Conservation (phyloP, 2,113 vertebrate species). For the Fregata magnificens region DNA sequence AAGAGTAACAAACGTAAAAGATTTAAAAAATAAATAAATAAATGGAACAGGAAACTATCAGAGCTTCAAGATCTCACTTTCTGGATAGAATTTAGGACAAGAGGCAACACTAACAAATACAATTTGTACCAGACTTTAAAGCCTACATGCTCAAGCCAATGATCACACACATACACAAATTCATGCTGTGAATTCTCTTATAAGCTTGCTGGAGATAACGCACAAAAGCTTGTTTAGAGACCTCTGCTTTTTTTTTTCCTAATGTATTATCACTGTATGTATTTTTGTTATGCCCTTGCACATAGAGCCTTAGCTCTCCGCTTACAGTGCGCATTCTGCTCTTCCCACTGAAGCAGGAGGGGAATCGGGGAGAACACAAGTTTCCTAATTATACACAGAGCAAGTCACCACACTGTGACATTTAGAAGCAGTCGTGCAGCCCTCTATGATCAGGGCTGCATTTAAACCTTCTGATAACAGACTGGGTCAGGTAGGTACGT, state of each 20-base stretch:
- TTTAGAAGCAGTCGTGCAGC: background rate
- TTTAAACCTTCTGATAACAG: background rate
- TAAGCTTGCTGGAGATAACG: background rate
- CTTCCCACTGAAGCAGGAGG: background rate
- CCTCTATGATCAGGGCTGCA: background rate
- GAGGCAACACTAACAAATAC: background rate
- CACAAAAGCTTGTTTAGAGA: background rate
- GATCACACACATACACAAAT: constrained; percentile 1
- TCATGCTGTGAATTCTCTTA: background rate
- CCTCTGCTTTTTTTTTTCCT: background rate
- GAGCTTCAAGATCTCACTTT: background rate
- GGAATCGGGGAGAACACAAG: background rate
- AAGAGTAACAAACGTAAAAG: constrained; percentile 20
- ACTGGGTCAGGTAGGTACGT: background rate
- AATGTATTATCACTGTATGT: background rate
- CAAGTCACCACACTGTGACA: background rate
- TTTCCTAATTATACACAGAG: background rate
- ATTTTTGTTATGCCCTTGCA: background rate
- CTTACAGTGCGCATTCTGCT: background rate
- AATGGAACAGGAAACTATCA: background rate
- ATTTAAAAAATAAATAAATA: constrained; percentile 8
- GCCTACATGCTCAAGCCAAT: background rate
- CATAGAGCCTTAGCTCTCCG: background rate
- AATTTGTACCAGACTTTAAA: background rate
- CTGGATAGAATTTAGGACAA: background rate